Conservation (phyloP, 2,888 invertebrate genomes). For the Junonia oenone region DNA sequence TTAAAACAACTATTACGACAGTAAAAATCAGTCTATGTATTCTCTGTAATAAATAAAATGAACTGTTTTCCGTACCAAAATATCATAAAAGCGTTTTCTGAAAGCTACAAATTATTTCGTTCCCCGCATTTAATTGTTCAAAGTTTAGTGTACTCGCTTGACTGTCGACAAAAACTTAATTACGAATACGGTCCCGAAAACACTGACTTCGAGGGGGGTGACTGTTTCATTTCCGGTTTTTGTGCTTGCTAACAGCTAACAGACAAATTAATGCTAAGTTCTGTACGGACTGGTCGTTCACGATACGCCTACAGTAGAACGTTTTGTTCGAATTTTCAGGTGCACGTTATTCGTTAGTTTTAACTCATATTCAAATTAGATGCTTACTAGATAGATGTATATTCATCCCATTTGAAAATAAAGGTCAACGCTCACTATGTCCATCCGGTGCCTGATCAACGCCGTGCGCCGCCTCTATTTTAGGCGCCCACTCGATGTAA, state of each 20-base stretch:
- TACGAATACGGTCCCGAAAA: constrained; percentile 34
- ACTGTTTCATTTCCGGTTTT: constrained; percentile 47
- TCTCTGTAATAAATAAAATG: not conserved
- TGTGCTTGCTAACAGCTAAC: constrained; percentile 26
- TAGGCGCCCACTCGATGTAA: no score
- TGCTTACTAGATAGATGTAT: no score
- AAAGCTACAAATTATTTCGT: not conserved
- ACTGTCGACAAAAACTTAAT: constrained; percentile 35
- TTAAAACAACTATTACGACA: no score
- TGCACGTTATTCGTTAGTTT: no score
- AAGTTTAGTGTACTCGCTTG: not conserved
- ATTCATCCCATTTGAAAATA: no score
- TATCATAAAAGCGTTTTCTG: not conserved
- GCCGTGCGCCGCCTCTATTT: no score
- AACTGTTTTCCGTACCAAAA: not conserved
- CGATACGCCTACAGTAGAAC: no score
- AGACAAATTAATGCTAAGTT: constrained; percentile 36
- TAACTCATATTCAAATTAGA: no score
- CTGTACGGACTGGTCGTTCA: not conserved
- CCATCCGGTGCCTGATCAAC: no score
- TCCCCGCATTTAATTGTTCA: not conserved
- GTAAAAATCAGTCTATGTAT: no score
- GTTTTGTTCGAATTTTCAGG: no score
- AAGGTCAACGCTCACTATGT: no score
- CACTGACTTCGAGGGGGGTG: not conserved